Base-by-base conservation (phyloP, 2,797 vertebrate genomes). In the Sebastolobus altivelis region DNA sequence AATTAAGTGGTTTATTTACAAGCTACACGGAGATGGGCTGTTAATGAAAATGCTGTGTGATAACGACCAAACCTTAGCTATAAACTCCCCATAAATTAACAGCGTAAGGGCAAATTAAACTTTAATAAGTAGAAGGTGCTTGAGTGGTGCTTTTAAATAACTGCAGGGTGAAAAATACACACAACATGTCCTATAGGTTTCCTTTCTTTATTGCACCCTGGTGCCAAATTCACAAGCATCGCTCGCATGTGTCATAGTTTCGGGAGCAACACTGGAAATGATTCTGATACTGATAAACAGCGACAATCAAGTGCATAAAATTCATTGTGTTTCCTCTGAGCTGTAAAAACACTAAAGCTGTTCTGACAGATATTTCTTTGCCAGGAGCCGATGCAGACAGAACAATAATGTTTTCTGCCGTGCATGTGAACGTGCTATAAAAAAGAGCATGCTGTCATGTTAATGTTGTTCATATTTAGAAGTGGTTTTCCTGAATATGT, bases 301-400 rank as follows among this genome's bases (percentile, higher is more conserved):
- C 54, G 89, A 88, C 87, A 84, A 78, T 81, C 49, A 75, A 77
- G 83, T 82, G 80, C 55, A 76, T 66, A 71, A 70, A 74, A 81
- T 79, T 37, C 75, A 89, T 84, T 81, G 72, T 71, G 69, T 85
- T 87, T 87, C 80, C 81, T 89, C 82, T 85, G 69, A 89, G 88
- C 86, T 75, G 85, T 70, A 81, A 88, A 88, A 86, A 76, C 77
- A 67, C 66, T 54, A 88, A 84, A 89, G 67, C 76, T 71, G 81
- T 83, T 56, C 81, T 79, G 89, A 87, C 88, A 87, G 65, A 66
- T 85, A 14, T 61, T 54, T 46, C 16, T 31, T 60, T 22, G 83
- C 87, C 81, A 66, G 79, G 38, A 89, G 87, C 86, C 43, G 59
- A 65, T 38, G 73, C 73, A 81, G 84, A 88, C 35, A 77, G 20